These are phyloP conservation scores for Ectropis crepuscularia DNA, from an alignment of 2,888 invertebrate genomes.

Conservation along the genomic window DNA sequence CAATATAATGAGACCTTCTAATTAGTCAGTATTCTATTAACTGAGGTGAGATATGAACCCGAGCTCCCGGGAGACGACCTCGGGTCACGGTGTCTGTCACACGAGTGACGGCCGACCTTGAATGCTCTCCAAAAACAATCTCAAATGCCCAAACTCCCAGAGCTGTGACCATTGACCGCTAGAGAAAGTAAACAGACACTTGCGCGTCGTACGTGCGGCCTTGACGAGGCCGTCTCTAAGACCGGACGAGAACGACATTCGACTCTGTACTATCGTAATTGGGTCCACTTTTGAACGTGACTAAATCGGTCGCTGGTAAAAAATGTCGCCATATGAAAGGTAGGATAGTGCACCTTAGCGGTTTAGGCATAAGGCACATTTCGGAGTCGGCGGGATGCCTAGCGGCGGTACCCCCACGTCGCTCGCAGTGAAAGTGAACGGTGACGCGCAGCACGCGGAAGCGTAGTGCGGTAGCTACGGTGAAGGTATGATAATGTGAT, in stretches of 20 bases:
- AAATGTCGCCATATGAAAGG: conserved; percentile 35
- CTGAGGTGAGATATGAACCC: conserved; percentile 24
- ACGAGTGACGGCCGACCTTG: conserved; percentile 60
- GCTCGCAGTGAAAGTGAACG: conserved; percentile 75
- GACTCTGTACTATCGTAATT: conserved; percentile 48
- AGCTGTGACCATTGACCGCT: conserved; percentile 74
- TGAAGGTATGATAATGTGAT: conserved; percentile 69
- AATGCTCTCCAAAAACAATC: conserved; percentile 55
- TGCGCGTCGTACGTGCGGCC: conserved; percentile 69
- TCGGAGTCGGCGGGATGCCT: conserved; percentile 46
- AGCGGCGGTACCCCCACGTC: conserved; percentile 54
- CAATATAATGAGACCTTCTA: conserved; percentile 4
- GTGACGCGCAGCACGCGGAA: conserved; percentile 72
- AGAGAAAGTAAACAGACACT: conserved; percentile 76
- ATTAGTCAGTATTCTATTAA: conserved; percentile 13
- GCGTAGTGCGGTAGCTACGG: conserved; percentile 69
- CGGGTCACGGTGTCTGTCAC: conserved; percentile 29
- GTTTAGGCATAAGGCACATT: conserved; percentile 51
- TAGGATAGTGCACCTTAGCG: conserved; percentile 53
- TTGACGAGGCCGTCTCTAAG: conserved; percentile 68
- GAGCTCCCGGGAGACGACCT: conserved; percentile 17
- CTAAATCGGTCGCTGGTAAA: conserved; percentile 52
- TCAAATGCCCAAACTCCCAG: conserved; percentile 50
- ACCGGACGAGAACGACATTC: conserved; percentile 43
- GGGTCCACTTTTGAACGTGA: conserved; percentile 54